phyloP scores from a whole-genome alignment of 2,113 vertebrate species.

The Semnopithecus entellus region DNA sequence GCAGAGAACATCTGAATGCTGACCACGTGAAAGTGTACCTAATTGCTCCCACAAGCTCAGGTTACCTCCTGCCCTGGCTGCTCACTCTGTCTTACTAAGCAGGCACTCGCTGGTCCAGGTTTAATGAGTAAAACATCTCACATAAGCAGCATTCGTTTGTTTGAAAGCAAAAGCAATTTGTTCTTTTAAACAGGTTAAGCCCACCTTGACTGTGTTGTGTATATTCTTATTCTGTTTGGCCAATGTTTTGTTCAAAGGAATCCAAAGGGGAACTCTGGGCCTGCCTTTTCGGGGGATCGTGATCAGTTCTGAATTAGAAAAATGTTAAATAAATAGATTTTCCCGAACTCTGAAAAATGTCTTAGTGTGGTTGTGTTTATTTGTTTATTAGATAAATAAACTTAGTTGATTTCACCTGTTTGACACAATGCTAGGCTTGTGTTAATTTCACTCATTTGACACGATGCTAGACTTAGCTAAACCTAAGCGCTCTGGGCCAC shows the following conservation, averaged over 20 bases:
- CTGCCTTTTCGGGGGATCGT: background rate
- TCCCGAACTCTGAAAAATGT: background rate
- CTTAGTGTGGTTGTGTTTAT: background rate
- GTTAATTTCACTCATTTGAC: background rate
- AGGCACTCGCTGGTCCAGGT: background rate
- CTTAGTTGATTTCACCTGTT: background rate
- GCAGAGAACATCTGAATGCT: background rate
- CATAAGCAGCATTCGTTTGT: background rate
- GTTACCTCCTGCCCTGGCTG: too few relatives aligned
- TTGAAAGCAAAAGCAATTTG: background rate
- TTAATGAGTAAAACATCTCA: background rate
- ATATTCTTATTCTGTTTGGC: background rate
- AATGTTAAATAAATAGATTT: background rate
- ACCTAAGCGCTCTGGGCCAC: background rate
- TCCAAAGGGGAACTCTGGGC: background rate
- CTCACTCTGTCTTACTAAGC: background rate
- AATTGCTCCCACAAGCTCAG: background rate
- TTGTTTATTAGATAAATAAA: too few relatives aligned
- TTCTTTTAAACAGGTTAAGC: background rate
- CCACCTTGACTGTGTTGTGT: background rate
- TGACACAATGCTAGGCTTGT: too few relatives aligned
- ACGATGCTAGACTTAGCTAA: background rate
- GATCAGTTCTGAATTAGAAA: background rate
- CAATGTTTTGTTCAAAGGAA: background rate
- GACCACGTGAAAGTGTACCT: background rate